These are phyloP conservation scores for Phrynocephalus guinanensis DNA, from an alignment of 2,797 vertebrate species.

Conservation along the genomic window DNA sequence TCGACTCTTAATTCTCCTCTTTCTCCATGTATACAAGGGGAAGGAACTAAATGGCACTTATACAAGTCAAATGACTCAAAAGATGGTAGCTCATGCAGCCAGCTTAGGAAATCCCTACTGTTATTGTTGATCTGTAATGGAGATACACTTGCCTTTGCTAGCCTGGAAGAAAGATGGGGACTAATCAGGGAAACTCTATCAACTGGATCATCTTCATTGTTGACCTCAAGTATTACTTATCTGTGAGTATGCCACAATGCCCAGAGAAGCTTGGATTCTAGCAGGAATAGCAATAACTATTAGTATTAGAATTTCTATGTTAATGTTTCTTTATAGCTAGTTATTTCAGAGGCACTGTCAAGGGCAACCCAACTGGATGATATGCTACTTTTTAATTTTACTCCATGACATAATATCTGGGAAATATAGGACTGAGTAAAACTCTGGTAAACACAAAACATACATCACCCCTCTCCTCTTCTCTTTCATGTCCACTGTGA, in stretches of 20 bases:
- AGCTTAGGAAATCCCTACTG: neutral
- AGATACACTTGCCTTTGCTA: neutral
- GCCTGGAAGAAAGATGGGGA: no score
- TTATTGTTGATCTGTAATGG: neutral
- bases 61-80: no score
- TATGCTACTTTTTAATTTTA: neutral
- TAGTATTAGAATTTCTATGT: neutral
- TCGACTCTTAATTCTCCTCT: no score
- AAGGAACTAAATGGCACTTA: no score
- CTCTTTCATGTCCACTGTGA: slow-evolving; percentile 87
- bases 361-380: slow-evolving; percentile 2
- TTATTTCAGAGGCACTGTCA: neutral
- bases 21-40: no score
- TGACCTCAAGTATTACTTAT: neutral
- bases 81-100: no score
- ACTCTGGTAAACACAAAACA: slow-evolving; percentile 63
- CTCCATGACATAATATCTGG: slow-evolving; percentile 11
- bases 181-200: neutral
- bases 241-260: neutral
- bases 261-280: neutral
- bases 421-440: neutral
- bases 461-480: slow-evolving; percentile 95
- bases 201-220: neutral
- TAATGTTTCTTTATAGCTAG: neutral
- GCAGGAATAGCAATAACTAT: slow-evolving; percentile 1